Evolutionary conservation across 2,113 vertebrate species (phyloP).

Genomic region (Salvelinus namaycush): DNA sequence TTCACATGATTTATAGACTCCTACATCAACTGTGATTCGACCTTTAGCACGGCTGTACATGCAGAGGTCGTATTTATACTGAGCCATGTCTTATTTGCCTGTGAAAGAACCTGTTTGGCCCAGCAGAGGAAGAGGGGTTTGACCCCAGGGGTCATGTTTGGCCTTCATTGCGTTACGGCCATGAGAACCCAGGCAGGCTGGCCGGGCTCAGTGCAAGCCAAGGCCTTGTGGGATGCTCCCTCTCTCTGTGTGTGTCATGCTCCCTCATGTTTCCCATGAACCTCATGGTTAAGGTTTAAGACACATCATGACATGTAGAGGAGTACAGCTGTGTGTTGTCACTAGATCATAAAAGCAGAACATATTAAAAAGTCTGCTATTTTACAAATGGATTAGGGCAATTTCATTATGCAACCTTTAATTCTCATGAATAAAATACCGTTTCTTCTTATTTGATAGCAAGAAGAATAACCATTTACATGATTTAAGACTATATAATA

Average conservation of each 20-base stretch:
- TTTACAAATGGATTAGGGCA: too few relatives aligned
- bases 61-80: constrained; percentile 46
- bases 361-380: too few relatives aligned
- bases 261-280: constrained; percentile 60
- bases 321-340: too few relatives aligned
- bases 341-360: too few relatives aligned
- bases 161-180: constrained; percentile 5
- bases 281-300: constrained; percentile 29
- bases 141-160: constrained; percentile 61
- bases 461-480: too few relatives aligned
- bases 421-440: too few relatives aligned
- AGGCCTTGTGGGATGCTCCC: constrained; percentile 55
- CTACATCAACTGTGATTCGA: constrained; percentile 56
- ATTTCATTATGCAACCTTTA: neutral
- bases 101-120: constrained; percentile 50
- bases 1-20: neutral
- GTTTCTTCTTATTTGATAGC: too few relatives aligned
- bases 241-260: constrained; percentile 21
- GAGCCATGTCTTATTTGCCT: constrained; percentile 56
- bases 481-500: too few relatives aligned
- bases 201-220: constrained; percentile 33
- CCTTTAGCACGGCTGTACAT: constrained; percentile 50
- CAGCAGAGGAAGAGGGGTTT: constrained; percentile 59
- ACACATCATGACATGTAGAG: neutral
- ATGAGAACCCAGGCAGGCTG: constrained; percentile 59